Evolutionary conservation across 2,888 invertebrate genomes (phyloP).

Genomic region (Rhamnusium bicolor): DNA sequence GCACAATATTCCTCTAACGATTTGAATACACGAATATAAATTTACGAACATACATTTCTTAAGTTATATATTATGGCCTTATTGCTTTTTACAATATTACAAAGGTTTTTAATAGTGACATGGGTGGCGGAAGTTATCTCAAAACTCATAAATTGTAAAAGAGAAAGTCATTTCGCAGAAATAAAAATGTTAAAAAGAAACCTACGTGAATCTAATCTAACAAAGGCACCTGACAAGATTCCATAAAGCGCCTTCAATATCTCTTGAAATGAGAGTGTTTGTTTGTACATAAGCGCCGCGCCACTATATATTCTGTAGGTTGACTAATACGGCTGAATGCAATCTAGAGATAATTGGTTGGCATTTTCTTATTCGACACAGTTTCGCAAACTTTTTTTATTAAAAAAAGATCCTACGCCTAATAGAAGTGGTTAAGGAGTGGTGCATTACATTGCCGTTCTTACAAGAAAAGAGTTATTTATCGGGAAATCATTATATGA

Average conservation of each 20-base stretch:
- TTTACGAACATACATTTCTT: too few relatives aligned
- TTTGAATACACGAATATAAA: too few relatives aligned
- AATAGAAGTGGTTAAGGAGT: too few relatives aligned
- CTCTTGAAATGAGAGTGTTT: not conserved
- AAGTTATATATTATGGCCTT: not conserved
- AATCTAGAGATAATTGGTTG: not conserved
- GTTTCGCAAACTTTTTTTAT: not conserved
- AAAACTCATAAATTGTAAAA: not conserved
- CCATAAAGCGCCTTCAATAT: slow-evolving; percentile 1
- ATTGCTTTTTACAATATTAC: not conserved
- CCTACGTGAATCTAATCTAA: not conserved
- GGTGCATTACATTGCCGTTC: too few relatives aligned
- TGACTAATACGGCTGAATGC: not conserved
- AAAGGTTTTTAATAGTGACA: not conserved
- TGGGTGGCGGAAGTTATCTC: not conserved
- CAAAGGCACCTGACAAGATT: slow-evolving; percentile 9
- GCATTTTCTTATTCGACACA: not conserved
- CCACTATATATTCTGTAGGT: not conserved
- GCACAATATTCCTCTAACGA: too few relatives aligned
- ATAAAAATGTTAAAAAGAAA: slow-evolving; percentile 4
- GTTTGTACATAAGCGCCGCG: slow-evolving; percentile 1
- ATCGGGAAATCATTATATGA: too few relatives aligned
- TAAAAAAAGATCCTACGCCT: not conserved
- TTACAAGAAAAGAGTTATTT: too few relatives aligned
- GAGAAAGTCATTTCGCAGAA: not conserved